phyloP scores from a whole-genome alignment of 1,140 invertebrate species.

The Stratiolaelaps scimitus region DNA sequence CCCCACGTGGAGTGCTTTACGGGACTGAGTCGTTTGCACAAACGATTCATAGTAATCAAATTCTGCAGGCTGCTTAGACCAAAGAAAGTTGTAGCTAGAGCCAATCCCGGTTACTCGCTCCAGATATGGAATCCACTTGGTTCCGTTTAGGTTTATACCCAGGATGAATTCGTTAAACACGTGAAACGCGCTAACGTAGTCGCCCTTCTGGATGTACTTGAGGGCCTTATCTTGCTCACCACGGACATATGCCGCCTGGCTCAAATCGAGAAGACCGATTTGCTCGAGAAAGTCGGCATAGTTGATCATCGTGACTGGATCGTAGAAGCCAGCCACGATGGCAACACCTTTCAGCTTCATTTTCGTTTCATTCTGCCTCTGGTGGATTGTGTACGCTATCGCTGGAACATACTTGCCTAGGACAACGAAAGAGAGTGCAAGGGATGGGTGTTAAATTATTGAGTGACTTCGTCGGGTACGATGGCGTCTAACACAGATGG shows the following conservation, averaged over 20 bases:
- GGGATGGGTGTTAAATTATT: too few species aligned
- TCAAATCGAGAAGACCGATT: constrained; percentile 58
- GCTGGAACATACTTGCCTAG: constrained; percentile 42
- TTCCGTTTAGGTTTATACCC: constrained; percentile 46
- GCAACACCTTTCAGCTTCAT: constrained; percentile 49
- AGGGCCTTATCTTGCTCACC: constrained; percentile 46
- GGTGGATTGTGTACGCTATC: constrained; percentile 40
- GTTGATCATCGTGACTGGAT: constrained; percentile 61
- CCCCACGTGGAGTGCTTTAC: constrained; percentile 61
- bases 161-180: constrained; percentile 55
- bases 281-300: constrained; percentile 71
- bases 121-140: constrained; percentile 51
- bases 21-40: not conserved
- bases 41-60: constrained; percentile 32
- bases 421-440: constrained; percentile 29
- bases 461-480: too few species aligned
- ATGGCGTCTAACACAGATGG: too few species aligned
- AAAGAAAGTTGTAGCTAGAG: constrained; percentile 35
- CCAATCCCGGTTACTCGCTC: constrained; percentile 48
- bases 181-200: constrained; percentile 38
- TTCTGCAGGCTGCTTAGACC: too few species aligned
- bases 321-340: constrained; percentile 71
- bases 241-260: constrained; percentile 47
- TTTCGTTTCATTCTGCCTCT: constrained; percentile 36
- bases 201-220: constrained; percentile 27